phyloP scores from a whole-genome alignment of 2,888 invertebrate genomes.

The Euclidia mi region DNA sequence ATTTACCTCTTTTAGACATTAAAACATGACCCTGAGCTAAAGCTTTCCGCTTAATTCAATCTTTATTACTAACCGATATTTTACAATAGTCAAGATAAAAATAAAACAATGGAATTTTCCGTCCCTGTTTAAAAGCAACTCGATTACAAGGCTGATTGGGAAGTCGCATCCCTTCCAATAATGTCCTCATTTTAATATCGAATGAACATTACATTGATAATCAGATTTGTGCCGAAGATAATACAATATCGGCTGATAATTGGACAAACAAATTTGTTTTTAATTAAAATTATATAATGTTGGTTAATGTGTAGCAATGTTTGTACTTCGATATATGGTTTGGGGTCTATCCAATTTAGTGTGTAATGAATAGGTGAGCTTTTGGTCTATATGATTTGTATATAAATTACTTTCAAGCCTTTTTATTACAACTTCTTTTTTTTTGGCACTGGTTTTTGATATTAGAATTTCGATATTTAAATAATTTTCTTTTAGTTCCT shows the following conservation, averaged over 20 bases:
- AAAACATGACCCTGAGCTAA: too few relatives aligned
- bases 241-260: constrained; percentile 57
- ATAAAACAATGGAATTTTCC: neutral
- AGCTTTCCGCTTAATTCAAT: too few relatives aligned
- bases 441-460: too few relatives aligned
- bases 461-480: too few relatives aligned
- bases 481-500: too few relatives aligned
- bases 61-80: too few relatives aligned
- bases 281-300: constrained; percentile 53
- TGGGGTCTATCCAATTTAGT: neutral
- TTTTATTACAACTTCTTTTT: too few relatives aligned
- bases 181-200: constrained; percentile 62
- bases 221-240: constrained; percentile 66
- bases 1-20: too few relatives aligned
- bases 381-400: too few relatives aligned
- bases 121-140: neutral
- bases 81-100: too few relatives aligned
- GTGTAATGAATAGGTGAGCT: too few relatives aligned
- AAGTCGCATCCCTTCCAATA: constrained; percentile 32
- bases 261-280: constrained; percentile 62
- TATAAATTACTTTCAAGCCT: too few relatives aligned
- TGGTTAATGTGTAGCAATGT: neutral
- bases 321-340: neutral
- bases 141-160: constrained; percentile 44
- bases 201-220: constrained; percentile 60